Evolutionary conservation across 2,888 invertebrate genomes (phyloP).

Genomic region (Euclidia mi): DNA sequence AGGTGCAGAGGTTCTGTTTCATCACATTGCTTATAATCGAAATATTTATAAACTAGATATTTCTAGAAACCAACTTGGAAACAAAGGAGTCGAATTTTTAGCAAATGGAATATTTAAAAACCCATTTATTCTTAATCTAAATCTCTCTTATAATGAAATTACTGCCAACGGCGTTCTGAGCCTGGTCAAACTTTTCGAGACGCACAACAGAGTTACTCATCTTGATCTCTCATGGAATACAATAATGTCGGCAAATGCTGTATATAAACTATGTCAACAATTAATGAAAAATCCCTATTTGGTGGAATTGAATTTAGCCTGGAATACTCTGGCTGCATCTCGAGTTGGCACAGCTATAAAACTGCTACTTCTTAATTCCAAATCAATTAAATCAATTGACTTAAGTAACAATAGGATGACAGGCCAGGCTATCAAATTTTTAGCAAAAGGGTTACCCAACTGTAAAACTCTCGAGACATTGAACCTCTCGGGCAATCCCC

Average conservation of each 20-base stretch:
- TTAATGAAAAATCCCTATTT: conserved; percentile 12
- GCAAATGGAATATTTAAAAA: conserved; percentile 50
- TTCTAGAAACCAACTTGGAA: conserved; percentile 59
- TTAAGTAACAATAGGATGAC: conserved; percentile 22
- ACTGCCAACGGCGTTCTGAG: conserved; percentile 46
- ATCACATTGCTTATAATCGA: conserved; percentile 37
- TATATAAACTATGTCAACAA: conserved; percentile 7
- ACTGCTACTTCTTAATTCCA: conserved; percentile 1
- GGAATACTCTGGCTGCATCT: conserved; percentile 19
- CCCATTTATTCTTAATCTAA: conserved; percentile 27
- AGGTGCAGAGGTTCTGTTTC: conserved; percentile 51
- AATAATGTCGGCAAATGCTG: conserved; percentile 42
- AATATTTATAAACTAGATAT: conserved; percentile 55
- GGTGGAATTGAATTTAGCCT: conserved; percentile 17
- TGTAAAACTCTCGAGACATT: conserved; percentile 58
- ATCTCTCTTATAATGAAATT: conserved; percentile 60
- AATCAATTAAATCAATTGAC: conserved; percentile 3
- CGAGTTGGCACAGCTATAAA: conserved; percentile 16
- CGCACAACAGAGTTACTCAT: conserved; percentile 58
- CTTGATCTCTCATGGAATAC: conserved; percentile 71
- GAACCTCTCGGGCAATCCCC: conserved; percentile 69
- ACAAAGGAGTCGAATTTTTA: conserved; percentile 56
- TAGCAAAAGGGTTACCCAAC: conserved; percentile 46
- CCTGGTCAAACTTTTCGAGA: conserved; percentile 60
- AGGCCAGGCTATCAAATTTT: conserved; percentile 42